Evolutionary conservation across 2,113 vertebrate species (phyloP).

Genomic region (Hyaena hyaena): DNA sequence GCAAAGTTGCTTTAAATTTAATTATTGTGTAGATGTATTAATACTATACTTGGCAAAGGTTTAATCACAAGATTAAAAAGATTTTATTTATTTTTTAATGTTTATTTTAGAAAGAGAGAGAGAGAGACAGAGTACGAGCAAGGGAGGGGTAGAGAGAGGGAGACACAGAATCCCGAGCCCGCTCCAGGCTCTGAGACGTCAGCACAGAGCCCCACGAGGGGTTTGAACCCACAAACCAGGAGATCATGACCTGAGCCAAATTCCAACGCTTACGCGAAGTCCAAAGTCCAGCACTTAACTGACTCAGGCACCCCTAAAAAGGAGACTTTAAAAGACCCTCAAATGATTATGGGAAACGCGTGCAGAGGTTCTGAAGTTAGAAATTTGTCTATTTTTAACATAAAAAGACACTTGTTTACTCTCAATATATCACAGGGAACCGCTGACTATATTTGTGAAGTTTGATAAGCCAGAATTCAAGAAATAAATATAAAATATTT

Average conservation of each 20-base stretch:
- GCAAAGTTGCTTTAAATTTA: constrained; percentile 11
- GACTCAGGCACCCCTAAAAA: not conserved
- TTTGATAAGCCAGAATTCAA: constrained; percentile 40
- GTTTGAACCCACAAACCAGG: no score
- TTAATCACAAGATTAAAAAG: constrained; percentile 1
- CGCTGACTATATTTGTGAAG: not conserved
- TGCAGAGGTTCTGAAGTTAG: not conserved
- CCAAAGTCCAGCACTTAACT: no score
- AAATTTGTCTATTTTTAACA: not conserved
- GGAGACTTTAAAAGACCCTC: not conserved
- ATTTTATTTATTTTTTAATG: not conserved
- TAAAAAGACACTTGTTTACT: constrained; percentile 29
- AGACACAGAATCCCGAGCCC: no score
- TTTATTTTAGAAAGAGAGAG: no score
- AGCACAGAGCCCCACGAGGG: no score
- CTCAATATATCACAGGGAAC: not conserved
- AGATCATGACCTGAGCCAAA: no score
- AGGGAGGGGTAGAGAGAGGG: no score
- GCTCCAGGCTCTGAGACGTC: no score
- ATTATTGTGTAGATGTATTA: not conserved
- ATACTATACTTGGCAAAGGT: not conserved
- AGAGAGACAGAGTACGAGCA: no score
- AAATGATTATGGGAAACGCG: not conserved
- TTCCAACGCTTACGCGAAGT: no score
- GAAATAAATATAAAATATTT: not conserved